These are phyloP conservation scores for Plutomurus gul DNA, from an alignment of 1,140 invertebrate genomes.

Conservation along the genomic window DNA sequence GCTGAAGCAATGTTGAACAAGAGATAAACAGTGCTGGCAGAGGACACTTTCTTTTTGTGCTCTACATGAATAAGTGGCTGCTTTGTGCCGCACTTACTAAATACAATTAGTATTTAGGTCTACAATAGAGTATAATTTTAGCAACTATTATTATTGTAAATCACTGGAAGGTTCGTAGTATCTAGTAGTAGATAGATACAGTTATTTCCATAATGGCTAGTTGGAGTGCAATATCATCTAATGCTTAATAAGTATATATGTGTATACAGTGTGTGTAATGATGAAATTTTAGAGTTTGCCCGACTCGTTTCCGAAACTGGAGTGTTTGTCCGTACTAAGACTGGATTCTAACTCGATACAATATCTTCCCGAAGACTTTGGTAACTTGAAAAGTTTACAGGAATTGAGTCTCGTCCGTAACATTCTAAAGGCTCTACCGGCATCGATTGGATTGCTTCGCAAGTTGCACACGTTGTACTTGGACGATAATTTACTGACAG, in stretches of 20 bases:
- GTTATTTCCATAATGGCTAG: no score
- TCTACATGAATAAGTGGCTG: no score
- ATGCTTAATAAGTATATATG: neutral
- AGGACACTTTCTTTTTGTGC: no score
- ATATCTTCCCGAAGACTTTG: constrained; percentile 77
- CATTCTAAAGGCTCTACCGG: constrained; percentile 77
- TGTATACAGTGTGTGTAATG: neutral
- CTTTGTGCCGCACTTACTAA: no score
- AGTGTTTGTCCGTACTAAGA: constrained; percentile 80
- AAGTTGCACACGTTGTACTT: constrained; percentile 84
- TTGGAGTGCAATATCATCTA: no score
- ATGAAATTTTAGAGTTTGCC: constrained; percentile 68
- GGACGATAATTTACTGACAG: constrained; percentile 82
- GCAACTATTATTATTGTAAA: no score
- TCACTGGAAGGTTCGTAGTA: no score
- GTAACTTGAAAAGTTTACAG: constrained; percentile 78
- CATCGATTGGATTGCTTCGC: constrained; percentile 80
- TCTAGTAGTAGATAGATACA: neutral
- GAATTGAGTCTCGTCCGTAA: constrained; percentile 88
- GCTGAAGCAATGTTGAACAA: no score
- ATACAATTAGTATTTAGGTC: no score
- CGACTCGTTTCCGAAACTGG: constrained; percentile 75
- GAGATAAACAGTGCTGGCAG: no score
- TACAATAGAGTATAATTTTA: no score
- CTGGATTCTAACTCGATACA: constrained; percentile 85